Evolutionary conservation across 2,113 vertebrate genomes (phyloP).

Genomic region (Perca fluviatilis): DNA sequence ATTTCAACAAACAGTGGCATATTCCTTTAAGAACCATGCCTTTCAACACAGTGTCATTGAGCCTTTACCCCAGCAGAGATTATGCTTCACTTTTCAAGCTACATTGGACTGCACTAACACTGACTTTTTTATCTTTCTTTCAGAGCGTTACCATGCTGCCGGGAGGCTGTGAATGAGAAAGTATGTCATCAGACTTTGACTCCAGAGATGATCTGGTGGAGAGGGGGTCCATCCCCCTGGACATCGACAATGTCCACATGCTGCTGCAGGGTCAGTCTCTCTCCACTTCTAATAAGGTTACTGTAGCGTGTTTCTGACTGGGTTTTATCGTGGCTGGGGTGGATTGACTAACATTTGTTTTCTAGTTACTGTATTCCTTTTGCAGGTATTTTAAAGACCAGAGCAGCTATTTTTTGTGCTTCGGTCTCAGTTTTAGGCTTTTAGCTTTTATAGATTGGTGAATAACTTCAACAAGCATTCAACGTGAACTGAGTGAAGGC

Average conservation of each 20-base stretch:
- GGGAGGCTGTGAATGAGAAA: constrained; percentile 43
- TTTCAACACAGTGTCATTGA: no score
- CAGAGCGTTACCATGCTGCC: constrained; percentile 68
- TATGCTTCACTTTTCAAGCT: background rate
- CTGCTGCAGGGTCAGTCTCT: constrained; percentile 83
- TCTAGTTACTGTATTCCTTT: background rate
- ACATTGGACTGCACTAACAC: background rate
- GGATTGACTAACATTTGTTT: background rate
- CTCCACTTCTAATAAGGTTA: no score
- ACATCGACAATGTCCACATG: constrained; percentile 85
- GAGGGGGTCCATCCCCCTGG: constrained; percentile 75
- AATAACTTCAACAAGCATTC: background rate
- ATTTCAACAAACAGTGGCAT: no score
- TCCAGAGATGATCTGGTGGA: constrained; percentile 62
- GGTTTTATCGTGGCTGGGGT: background rate
- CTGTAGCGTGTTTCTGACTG: background rate
- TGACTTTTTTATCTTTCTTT: background rate
- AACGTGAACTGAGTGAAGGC: constrained; percentile 1
- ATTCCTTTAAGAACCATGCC: no score
- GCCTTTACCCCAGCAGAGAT: background rate
- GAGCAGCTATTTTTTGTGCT: no score
- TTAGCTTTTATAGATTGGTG: background rate
- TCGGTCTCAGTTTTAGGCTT: background rate
- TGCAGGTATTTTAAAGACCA: background rate
- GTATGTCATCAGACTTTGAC: constrained; percentile 73